A percentile compares a stretch with the other conserved stretches of the same genome.
These are phyloP conservation scores for Cettia cetti DNA, from an alignment of 2,113 vertebrate genomes.

Conservation along the genomic window DNA sequence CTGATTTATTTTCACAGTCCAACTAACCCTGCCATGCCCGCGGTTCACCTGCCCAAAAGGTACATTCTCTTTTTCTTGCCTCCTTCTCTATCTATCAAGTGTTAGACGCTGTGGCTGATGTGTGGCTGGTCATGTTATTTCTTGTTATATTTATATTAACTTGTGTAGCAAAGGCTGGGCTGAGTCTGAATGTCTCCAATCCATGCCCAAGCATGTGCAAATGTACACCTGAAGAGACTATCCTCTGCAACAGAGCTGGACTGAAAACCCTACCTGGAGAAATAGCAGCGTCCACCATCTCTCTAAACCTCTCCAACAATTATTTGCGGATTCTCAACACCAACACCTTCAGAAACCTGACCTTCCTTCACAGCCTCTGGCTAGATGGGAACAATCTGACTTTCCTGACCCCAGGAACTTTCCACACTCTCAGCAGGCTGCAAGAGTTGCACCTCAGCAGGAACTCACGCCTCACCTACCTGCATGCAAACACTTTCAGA, in stretches of 20 bases:
- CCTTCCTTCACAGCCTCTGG: constrained; percentile 61
- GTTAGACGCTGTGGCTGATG: not conserved
- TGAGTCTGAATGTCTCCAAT: not conserved
- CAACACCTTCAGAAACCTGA: constrained; percentile 55
- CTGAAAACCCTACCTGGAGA: constrained; percentile 50
- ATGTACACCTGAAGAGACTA: constrained; percentile 29
- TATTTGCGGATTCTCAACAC: constrained; percentile 32
- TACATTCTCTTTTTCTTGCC: not conserved
- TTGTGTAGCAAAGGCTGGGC: not conserved
- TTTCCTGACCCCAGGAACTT: constrained; percentile 62
- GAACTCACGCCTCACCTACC: constrained; percentile 58
- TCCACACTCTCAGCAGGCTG: constrained; percentile 42
- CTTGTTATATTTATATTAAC: not conserved
- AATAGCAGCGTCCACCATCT: constrained; percentile 38
- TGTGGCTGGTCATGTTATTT: constrained; percentile 28
- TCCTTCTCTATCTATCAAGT: not conserved
- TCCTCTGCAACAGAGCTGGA: constrained; percentile 42
- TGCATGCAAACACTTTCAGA: constrained; percentile 61
- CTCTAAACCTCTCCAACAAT: constrained; percentile 62
- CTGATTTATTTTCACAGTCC: not conserved
- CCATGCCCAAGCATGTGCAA: constrained; percentile 52
- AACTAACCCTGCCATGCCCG: not conserved
- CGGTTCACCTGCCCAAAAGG: not conserved
- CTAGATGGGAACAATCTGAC: constrained; percentile 65
- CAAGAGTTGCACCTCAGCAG: constrained; percentile 59